Percentiles rank a stretch among this genome's conserved stretches.
Conservation (phyloP, 1,140 invertebrate genomes). For the Panonychus citri region DNA sequence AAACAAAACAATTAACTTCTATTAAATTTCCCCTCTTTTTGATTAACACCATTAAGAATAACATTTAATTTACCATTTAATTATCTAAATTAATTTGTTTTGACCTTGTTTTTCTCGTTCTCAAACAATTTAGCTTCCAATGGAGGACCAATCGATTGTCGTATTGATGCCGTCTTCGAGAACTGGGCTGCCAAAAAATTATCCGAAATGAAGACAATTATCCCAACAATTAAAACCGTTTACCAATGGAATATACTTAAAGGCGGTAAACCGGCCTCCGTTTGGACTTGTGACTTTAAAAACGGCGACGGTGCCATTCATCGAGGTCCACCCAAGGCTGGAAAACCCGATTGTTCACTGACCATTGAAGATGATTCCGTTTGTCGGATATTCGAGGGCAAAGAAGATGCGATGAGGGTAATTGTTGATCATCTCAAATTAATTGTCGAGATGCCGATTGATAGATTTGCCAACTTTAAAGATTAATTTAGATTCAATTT, state of each 20-base stretch:
- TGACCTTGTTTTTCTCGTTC: too few species aligned
- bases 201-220: constrained; percentile 39
- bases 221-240: constrained; percentile 52
- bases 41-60: too few species aligned
- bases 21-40: too few species aligned
- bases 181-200: constrained; percentile 25
- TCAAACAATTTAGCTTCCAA: too few species aligned
- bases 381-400: constrained; percentile 44
- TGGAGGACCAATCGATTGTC: too few species aligned
- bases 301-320: constrained; percentile 39
- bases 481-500: too few species aligned
- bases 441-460: too few species aligned
- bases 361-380: constrained; percentile 63
- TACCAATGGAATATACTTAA: constrained; percentile 63
- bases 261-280: constrained; percentile 28
- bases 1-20: too few species aligned
- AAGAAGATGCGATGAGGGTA: constrained; percentile 54
- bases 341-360: constrained; percentile 49
- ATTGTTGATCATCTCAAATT: too few species aligned
- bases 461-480: too few species aligned
- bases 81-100: too few species aligned
- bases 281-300: constrained; percentile 50
- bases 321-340: constrained; percentile 41
- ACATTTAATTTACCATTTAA: too few species aligned
- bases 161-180: constrained; percentile 6